Evolutionary conservation across 2,113 vertebrate genomes (phyloP), one percentile per base, ranked within the genome.

Genomic region (Solea senegalensis): DNA sequence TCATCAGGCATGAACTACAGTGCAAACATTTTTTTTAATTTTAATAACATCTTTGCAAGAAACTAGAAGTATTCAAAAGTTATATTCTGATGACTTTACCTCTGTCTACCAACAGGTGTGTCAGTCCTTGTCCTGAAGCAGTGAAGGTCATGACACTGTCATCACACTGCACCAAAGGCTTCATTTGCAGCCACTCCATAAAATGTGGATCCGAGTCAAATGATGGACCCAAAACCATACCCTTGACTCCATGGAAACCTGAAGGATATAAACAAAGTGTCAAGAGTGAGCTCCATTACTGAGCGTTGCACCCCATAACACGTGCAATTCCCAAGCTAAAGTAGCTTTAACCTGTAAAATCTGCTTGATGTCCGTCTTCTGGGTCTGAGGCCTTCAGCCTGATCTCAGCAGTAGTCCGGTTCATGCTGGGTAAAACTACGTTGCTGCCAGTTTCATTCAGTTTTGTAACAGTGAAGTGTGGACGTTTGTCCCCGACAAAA

Each of bases 71-170:
- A 34, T 34, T 7, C 73, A 70, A 72, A 92, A 91, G 8, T 9
- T 5, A 12, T 1, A 26, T 43, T 0, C 5, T 12, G 73, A 2
- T 34, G 5, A 34, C 34, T 34, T 72, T 72, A 93, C 94, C 91
- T 91, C 85, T 86, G 50, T 91, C 74, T 54, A 94, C 88, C 5
- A 89, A 78, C 63, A 94, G 78, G 43, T 93, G 59, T 4, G 59
- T 28, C 55, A 88, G 60, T 78, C 73, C 88, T 60, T 67, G 64
- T 66, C 91, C 76, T 8, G 87, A 80, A 8, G 86, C 89, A 21
- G 85, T 91, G 41, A 94, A 82, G 43, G 78, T 92, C 91, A 94
- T 92, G 48, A 45, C 59, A 45, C 74, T 55, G 28, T 70, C 54
- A 6, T 74, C 73, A 71, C 93, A 94, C 65, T 87, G 75, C 15